These are phyloP conservation scores for Otis tarda DNA, from an alignment of 2,113 vertebrate species.

Conservation along the genomic window DNA sequence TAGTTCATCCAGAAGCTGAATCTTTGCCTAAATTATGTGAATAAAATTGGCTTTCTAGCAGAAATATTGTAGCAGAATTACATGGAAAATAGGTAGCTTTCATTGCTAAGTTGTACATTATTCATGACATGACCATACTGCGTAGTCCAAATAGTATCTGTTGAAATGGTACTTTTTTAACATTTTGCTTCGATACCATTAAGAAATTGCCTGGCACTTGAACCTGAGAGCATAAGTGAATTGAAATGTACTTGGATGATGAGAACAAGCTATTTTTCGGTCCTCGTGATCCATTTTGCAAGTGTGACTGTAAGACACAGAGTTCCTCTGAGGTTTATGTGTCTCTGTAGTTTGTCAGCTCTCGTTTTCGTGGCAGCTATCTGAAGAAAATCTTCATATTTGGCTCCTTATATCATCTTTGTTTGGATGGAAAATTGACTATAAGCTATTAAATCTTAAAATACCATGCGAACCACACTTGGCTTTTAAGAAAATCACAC, in stretches of 20 bases:
- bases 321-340: background rate
- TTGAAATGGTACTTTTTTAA: background rate
- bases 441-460: background rate
- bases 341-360: background rate
- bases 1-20: background rate
- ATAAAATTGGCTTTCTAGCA: background rate
- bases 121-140: fast-evolving
- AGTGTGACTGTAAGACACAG: background rate
- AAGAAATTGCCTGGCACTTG: background rate
- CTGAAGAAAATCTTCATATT: background rate
- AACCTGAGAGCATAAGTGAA: background rate
- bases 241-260: background rate
- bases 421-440: background rate
- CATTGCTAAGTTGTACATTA: fast-evolving
- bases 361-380: background rate
- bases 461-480: background rate
- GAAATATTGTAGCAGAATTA: background rate
- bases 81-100: background rate
- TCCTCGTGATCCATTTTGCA: background rate
- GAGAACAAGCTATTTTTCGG: background rate
- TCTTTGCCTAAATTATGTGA: background rate
- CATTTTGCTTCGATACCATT: background rate
- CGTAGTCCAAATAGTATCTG: background rate
- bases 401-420: background rate
- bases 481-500: background rate